Evolutionary conservation across 2,888 invertebrate genomes (phyloP).

Genomic region (Dioctria rufipes): DNA sequence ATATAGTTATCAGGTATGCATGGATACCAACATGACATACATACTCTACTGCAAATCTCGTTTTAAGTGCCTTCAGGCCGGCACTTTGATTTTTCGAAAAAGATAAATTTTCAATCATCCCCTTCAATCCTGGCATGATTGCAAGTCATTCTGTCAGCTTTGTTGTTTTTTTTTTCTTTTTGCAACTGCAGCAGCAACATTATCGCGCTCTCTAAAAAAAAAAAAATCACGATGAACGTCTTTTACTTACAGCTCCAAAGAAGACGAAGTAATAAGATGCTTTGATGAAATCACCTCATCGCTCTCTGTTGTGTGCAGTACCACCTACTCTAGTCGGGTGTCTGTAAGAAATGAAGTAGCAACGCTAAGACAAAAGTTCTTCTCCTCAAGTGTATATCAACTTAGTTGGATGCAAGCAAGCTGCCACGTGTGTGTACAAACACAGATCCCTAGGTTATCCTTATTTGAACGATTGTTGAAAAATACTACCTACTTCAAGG

Average conservation of each 20-base stretch:
- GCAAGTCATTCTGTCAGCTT: constrained; percentile 43
- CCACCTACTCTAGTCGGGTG: no score
- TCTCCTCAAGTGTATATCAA: neutral
- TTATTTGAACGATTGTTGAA: constrained; percentile 13
- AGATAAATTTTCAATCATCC: constrained; percentile 50
- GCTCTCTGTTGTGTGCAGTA: neutral
- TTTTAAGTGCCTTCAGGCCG: neutral
- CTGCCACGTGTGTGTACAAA: constrained; percentile 31
- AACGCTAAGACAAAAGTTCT: constrained; percentile 18
- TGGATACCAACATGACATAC: neutral
- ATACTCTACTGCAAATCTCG: neutral
- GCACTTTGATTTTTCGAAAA: constrained; percentile 10
- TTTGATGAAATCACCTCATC: constrained; percentile 1
- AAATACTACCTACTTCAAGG: neutral
- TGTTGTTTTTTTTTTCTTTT: neutral
- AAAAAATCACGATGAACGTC: constrained; percentile 16
- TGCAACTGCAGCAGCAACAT: neutral
- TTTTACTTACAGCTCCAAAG: neutral
- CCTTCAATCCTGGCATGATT: constrained; percentile 40
- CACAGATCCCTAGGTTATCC: constrained; percentile 8
- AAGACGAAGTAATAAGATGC: constrained; percentile 10
- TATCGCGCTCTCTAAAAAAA: neutral
- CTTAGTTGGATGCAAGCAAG: constrained; percentile 21
- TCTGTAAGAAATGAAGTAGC: constrained; percentile 6
- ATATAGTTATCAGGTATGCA: neutral